Evolutionary conservation across 92 coral and sea anemone genomes (phyloP).

Genomic region (Bergia puertoricense): DNA sequence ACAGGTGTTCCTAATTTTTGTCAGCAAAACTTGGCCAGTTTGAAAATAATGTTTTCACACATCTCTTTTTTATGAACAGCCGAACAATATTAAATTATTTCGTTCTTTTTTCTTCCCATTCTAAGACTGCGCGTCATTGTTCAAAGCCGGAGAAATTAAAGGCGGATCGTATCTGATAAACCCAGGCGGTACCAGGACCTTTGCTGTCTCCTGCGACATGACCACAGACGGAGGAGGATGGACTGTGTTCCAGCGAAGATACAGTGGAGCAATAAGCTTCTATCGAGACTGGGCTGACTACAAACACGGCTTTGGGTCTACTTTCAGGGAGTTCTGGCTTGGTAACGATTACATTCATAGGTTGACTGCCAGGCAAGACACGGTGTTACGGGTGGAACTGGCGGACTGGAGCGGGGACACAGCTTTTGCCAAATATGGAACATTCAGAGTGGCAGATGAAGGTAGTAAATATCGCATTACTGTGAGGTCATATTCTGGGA

Average conservation of each 20-base stretch:
- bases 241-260: slow-evolving; percentile 50
- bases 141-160: not conserved
- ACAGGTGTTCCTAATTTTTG: too few species aligned
- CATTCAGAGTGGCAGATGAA: slow-evolving; percentile 26
- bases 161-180: not conserved
- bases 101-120: not conserved
- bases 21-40: too few species aligned
- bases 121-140: not conserved
- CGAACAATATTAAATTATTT: not conserved
- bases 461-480: not conserved
- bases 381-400: slow-evolving; percentile 48
- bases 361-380: slow-evolving; percentile 28
- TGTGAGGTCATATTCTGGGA: slow-evolving; percentile 44
- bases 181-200: not conserved
- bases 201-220: slow-evolving; percentile 46
- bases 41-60: too few species aligned
- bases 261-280: slow-evolving; percentile 37
- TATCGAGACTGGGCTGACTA: slow-evolving; percentile 22
- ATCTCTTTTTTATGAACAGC: too few species aligned
- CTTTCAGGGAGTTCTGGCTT: slow-evolving; percentile 45
- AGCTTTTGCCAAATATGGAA: slow-evolving; percentile 41
- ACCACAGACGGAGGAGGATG: slow-evolving; percentile 49
- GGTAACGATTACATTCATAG: slow-evolving; percentile 49
- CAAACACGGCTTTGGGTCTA: slow-evolving; percentile 48
- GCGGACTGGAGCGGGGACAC: slow-evolving; percentile 45